Base-by-base conservation (phyloP, 2,888 invertebrate species). In the Oxycera nigricornis region DNA sequence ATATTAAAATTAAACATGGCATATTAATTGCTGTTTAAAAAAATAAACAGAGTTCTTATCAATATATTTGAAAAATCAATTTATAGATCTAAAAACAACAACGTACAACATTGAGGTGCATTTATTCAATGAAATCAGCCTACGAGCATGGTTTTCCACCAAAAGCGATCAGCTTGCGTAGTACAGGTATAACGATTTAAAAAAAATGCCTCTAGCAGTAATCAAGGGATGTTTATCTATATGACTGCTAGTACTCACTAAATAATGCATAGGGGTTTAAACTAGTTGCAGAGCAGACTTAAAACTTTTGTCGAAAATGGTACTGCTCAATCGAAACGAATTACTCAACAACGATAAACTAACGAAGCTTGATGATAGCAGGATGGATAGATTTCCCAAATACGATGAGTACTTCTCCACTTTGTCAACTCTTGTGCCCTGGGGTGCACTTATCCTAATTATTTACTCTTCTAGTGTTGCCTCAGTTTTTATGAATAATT, bases 361-460 rank as follows among this genome's bases (percentile, higher is more conserved):
- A 52, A 70, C 52, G 65, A 67, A 46, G 65, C 46, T 67, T 52
- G 28, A 24, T 24, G 65, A 24, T 39, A 11, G 11, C 2, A 70
- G 30, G 30, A 70, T 70, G 55, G 7, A 31, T 22, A 30, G 30
- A 28, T 1, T 46, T 28, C n/a, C 50, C 1, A n/a, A 61, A 59
- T 26, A 35, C 61, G 61, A 31, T 35, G 9, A 9, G 68, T 26
- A 50, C 22, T n/a, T 9, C 26, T 17, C 14, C 3, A 7, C 39
- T 35, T n/a, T 35, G 22, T 14, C 11, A 11, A 17, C 30, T 67
- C 22, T 26, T 9, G 26, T 17, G 35, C 55, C 70, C 70, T 22
- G 52, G 55, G 70, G 70, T 70, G 70, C 70, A 70, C 70, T 70
- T 70, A 70, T 70, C 70, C 70, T 70, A 70, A 70, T 70, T 70